Base-by-base conservation (phyloP, 1,140 invertebrate species). In the Aphaenogaster rudis region DNA sequence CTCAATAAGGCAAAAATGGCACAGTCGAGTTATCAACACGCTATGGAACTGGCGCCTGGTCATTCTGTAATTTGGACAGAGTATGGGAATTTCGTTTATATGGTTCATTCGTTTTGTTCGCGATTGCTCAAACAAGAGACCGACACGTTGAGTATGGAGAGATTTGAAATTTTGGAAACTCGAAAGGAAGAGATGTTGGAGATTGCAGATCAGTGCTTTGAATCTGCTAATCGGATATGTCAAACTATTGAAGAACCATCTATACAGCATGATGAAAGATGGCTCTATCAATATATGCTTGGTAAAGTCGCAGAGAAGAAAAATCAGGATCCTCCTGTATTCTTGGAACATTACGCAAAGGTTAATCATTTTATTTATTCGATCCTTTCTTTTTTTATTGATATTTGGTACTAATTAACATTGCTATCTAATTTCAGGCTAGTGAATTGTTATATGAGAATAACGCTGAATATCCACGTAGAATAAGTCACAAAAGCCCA, bases 241-340 rank as follows among this genome's bases (percentile, higher is more conserved):
- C 96, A 96, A 74, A 91, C 86, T 28, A 88, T 90, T 13, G 93
- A 94, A 8, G 94, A 96, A 69, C 84, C 88, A 8, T 80, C 89
- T 74, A 92, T 96, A 93, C 96, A 96, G 74, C 96, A 97, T 50
- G 98, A 98, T 92, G 98, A 98, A 92, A 95, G 97, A 66, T 99
- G 99, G 99, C 95, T 99, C 15, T 97, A 98, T 92, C 97, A 98
- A 93, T 99, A 99, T 92, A 99, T 99, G 97, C 95, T 99, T 33
- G 98, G 98, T 0, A 99, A 99, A 96, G 97, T 99, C 66, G 96
- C 97, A 0, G 98, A 99, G 93, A 99, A 99, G 93, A 96, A 96
- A 84, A 97, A 97, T 81, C 96, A 97, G 88, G 96, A 97, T 87
- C 97, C 98, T 0, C 95, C 96, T n/a, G 94, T 97, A 45, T 98